These are phyloP conservation scores for Auanema sp. DNA, from an alignment of 2,888 invertebrate species.

Conservation along the genomic window DNA sequence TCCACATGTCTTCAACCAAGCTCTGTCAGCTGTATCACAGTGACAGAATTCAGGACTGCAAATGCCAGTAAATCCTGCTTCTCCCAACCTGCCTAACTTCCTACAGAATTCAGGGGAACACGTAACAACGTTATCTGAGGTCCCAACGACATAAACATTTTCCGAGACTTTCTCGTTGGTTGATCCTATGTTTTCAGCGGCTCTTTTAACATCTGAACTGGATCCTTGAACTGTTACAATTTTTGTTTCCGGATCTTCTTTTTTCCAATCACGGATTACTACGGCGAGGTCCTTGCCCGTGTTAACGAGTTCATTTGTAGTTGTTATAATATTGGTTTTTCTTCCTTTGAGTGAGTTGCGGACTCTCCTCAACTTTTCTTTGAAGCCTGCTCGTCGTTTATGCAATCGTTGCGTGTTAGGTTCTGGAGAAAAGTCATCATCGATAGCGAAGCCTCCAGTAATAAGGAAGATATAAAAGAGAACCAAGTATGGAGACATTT, in stretches of 20 bases:
- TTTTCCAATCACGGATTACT: neutral
- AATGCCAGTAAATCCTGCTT: neutral
- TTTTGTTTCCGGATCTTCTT: neutral
- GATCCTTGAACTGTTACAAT: neutral
- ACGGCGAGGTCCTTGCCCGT: neutral
- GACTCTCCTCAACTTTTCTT: too few species aligned
- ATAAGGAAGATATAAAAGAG: neutral
- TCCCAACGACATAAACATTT: too few species aligned
- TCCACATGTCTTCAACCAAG: neutral
- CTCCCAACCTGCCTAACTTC: neutral
- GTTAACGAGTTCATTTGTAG: too few species aligned
- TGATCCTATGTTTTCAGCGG: neutral
- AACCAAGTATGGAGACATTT: neutral
- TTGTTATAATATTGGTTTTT: too few species aligned
- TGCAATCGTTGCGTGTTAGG: too few species aligned
- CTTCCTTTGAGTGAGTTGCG: too few species aligned
- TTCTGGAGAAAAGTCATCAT: too few species aligned
- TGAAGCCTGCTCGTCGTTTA: too few species aligned
- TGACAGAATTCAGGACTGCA: slow-evolving; percentile 2
- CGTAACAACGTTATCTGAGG: neutral
- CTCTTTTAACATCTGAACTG: neutral
- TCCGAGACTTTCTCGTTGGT: neutral
- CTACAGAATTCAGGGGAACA: neutral
- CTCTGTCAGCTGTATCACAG: slow-evolving; percentile 1
- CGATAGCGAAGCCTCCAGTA: neutral